These are phyloP conservation scores for Parotia lawesii DNA, from an alignment of 2,113 vertebrate genomes.

Conservation along the genomic window DNA sequence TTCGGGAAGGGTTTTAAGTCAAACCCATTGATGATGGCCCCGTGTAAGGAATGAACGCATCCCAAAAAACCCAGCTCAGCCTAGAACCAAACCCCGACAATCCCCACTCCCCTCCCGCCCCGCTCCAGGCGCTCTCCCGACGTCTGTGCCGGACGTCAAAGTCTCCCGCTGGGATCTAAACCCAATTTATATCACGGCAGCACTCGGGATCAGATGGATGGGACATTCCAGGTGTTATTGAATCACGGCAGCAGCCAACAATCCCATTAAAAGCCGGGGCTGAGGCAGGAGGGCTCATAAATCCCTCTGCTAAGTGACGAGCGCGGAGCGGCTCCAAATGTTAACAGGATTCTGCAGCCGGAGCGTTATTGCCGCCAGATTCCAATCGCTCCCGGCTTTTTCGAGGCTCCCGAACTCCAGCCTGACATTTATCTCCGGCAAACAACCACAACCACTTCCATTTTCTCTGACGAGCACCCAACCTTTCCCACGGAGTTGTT, in stretches of 20 bases:
- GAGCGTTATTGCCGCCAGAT: constrained; percentile 17
- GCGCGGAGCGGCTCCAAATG: not conserved
- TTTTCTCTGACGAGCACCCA: constrained; percentile 1
- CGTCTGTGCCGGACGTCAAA: not conserved
- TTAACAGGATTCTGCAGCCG: not conserved
- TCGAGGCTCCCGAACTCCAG: not conserved
- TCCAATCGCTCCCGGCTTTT: not conserved
- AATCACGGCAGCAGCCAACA: not conserved
- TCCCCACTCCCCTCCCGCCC: not conserved
- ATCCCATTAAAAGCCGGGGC: not conserved
- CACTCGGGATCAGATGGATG: not conserved
- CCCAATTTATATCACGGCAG: not conserved
- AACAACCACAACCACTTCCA: not conserved
- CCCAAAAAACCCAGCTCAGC: not conserved
- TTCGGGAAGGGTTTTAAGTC: not conserved
- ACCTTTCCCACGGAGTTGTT: constrained; percentile 23
- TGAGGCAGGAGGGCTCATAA: not conserved
- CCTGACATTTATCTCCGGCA: constrained; percentile 35
- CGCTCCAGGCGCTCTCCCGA: not conserved
- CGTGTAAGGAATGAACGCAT: accelerated
- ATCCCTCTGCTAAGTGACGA: not conserved
- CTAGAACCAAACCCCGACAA: not conserved
- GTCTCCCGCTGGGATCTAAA: not conserved
- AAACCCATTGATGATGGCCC: not conserved
- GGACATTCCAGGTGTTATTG: not conserved